phyloP scores from a whole-genome alignment of 2,888 invertebrate species.

The Acronicta aceris region DNA sequence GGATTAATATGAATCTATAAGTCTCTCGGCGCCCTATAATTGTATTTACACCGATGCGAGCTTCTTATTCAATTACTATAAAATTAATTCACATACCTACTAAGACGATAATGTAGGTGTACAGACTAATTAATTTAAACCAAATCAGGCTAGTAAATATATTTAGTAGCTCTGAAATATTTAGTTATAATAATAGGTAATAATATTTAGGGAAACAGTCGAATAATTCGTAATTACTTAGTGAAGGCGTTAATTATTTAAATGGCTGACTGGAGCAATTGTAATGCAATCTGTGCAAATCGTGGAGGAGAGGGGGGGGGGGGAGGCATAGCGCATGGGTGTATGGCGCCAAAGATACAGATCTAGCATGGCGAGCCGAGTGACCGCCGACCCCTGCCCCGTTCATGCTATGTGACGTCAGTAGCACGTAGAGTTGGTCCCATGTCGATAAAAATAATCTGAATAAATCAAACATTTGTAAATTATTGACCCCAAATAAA shows the following conservation, averaged over 20 bases:
- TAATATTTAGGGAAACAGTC: constrained; percentile 47
- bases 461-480: too few relatives aligned
- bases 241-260: constrained; percentile 69
- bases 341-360: constrained; percentile 83
- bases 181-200: constrained; percentile 31
- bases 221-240: constrained; percentile 48
- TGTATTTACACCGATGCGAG: constrained; percentile 1
- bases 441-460: neutral
- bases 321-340: constrained; percentile 49
- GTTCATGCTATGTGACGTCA: constrained; percentile 69
- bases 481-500: too few relatives aligned
- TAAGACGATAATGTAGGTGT: constrained; percentile 20
- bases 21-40: neutral
- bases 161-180: constrained; percentile 44
- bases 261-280: constrained; percentile 72
- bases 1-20: neutral
- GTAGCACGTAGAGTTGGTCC: constrained; percentile 28
- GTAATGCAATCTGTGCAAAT: constrained; percentile 78
- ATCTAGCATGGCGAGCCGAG: constrained; percentile 80
- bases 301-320: constrained; percentile 45
- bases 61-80: constrained; percentile 27
- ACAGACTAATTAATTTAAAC: constrained; percentile 48
- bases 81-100: constrained; percentile 30
- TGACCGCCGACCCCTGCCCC: constrained; percentile 77
- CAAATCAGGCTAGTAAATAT: constrained; percentile 34